phyloP scores from a whole-genome alignment of 2,888 invertebrate species.

The Pimpla rufipes region DNA sequence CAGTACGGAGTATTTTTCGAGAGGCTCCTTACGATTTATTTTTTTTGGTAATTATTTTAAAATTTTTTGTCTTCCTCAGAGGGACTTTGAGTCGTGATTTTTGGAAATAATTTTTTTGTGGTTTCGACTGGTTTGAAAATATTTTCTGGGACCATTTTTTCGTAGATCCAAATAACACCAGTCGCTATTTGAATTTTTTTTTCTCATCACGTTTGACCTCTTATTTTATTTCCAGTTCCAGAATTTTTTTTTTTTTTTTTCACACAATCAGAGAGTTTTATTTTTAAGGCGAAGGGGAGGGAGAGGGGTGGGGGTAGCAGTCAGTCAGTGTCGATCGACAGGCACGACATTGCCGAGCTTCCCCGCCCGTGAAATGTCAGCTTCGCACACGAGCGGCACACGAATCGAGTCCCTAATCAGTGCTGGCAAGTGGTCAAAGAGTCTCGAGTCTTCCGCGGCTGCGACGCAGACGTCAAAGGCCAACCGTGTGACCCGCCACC shows the following conservation, averaged over 20 bases:
- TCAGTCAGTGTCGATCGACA: constrained; percentile 20
- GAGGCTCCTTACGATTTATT: not conserved
- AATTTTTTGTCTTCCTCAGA: not conserved
- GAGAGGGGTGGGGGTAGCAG: not conserved
- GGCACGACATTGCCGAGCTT: constrained; percentile 43
- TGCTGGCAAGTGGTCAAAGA: constrained; percentile 68
- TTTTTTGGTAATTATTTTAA: not conserved
- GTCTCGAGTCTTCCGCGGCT: constrained; percentile 52
- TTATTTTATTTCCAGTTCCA: not conserved
- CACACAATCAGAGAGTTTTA: not conserved
- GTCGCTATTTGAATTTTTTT: no score
- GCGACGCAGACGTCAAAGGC: constrained; percentile 64
- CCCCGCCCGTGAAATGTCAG: constrained; percentile 38
- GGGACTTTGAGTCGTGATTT: no score
- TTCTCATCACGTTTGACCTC: not conserved
- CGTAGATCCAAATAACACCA: no score
- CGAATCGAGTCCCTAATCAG: constrained; percentile 62
- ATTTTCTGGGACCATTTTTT: no score
- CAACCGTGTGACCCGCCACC: constrained; percentile 63
- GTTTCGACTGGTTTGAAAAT: no score
- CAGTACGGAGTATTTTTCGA: no score
- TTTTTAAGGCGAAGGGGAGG: no score
- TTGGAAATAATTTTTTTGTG: no score
- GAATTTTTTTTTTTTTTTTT: constrained; percentile 6
- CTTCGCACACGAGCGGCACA: constrained; percentile 45